A percentile compares a stretch with the other conserved stretches of the same genome.
phyloP scores from a whole-genome alignment of 1,140 invertebrate species.

The Matsumurasca onukii region DNA sequence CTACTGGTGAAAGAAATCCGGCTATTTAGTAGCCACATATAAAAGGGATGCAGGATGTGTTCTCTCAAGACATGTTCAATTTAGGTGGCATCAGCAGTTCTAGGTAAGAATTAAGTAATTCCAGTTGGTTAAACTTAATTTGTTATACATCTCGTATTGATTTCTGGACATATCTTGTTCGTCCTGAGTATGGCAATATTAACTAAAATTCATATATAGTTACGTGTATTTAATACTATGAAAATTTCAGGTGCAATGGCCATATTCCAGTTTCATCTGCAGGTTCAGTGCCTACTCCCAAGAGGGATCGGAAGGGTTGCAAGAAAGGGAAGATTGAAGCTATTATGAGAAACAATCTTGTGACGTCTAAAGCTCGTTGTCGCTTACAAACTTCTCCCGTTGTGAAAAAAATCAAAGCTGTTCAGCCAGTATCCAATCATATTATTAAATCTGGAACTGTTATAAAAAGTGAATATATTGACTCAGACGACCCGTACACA shows the following conservation, averaged over 20 bases:
- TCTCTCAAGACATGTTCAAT: conserved; percentile 42
- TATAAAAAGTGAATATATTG: conserved; percentile 32
- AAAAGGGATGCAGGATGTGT: conserved; percentile 42
- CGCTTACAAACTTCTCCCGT: conserved; percentile 29
- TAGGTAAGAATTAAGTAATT: conserved; percentile 31
- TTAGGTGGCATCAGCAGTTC: conserved; percentile 37
- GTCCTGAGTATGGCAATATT: too few relatives aligned
- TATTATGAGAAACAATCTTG: conserved; percentile 45
- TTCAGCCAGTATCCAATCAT: conserved; percentile 43
- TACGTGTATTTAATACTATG: too few relatives aligned
- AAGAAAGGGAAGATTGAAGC: conserved; percentile 51
- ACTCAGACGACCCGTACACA: conserved; percentile 41
- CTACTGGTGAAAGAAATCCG: neutral
- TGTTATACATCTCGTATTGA: too few relatives aligned
- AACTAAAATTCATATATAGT: too few relatives aligned
- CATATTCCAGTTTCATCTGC: conserved; percentile 54
- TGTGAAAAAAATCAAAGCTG: conserved; percentile 50
- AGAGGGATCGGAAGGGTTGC: conserved; percentile 53
- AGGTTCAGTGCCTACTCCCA: conserved; percentile 50
- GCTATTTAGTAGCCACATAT: conserved; percentile 27
- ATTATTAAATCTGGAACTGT: conserved; percentile 32
- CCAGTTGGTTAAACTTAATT: neutral
- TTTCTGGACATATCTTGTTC: too few relatives aligned
- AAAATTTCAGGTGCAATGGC: conserved; percentile 55
- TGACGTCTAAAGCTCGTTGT: conserved; percentile 35